Evolutionary conservation across 1,140 invertebrate genomes (phyloP), one percentile per base, ranked within the genome.

Genomic region (Nilaparvata lugens): DNA sequence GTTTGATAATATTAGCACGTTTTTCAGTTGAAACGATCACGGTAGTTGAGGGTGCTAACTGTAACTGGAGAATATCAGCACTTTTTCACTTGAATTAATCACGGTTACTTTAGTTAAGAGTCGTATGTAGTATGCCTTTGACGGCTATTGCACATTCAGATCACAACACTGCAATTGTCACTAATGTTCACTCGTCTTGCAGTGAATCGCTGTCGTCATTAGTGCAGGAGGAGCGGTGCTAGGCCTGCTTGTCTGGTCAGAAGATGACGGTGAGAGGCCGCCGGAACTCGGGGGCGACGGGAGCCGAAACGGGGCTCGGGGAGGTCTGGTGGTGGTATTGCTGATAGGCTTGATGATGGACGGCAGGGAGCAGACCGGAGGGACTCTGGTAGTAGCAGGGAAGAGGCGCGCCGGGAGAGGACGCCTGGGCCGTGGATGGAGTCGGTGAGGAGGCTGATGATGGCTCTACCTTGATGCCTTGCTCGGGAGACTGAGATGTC

Each of bases 201-300:
- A 35, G 31, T 4, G 3, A 6, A 11, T 11, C 31, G 31, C 9
- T 9, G 9, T 6, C 3, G 23, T 42, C 16, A 62, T 62, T 62
- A 60, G 60, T 57, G 59, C 62, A 58, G 13, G 35, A 62, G 48
- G 43, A 23, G 38, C 60, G 60, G 56, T 58, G 18, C 21, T 48
- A 45, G 38, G 24, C 56, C 19, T 40, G 31, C 52, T 60, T 56
- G 19, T 63, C 53, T 56, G 86, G 87, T 91, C 88, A 92, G 80
- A 91, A 91, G 80, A 91, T 89, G 61, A 91, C 88, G 38, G 88
- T 87, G 11, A 91, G 73, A 1, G 89, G 89, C 68, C 88, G 79
- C 58, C 88, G 76, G 72, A 89, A 91, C 68, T 91, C 89, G 18
- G 81, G 75, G 64, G 81, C 77, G 25, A 75, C 72, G 38, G 69